These are phyloP conservation scores for Pangasius macronema DNA, from an alignment of 2,797 vertebrate genomes.

Conservation along the genomic window DNA sequence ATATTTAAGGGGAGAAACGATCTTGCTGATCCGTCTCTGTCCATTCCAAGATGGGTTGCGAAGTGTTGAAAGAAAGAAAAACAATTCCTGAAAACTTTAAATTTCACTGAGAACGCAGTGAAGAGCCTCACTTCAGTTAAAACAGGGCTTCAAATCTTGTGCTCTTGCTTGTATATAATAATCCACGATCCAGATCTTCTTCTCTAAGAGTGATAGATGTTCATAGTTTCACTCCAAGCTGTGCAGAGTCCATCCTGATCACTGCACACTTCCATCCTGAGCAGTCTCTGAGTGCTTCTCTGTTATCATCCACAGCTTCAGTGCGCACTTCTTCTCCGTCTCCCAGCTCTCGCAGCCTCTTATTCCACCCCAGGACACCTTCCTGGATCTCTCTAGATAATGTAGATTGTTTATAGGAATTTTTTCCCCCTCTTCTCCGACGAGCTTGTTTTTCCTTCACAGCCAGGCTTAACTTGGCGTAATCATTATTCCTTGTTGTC, in stretches of 20 bases:
- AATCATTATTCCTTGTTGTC: conserved; percentile 70
- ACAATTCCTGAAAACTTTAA: not conserved
- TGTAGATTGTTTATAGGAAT: not conserved
- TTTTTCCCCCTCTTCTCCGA: conserved; percentile 43
- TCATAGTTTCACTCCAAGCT: not conserved
- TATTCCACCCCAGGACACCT: not conserved
- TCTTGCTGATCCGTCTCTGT: conserved; percentile 14
- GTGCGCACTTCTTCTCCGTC: not conserved
- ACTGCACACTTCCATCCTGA: conserved; percentile 44
- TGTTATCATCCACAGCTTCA: not conserved
- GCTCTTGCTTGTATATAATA: not conserved
- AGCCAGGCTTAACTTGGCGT: conserved; percentile 63
- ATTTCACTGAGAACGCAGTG: conserved; percentile 1
- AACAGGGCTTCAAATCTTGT: not conserved
- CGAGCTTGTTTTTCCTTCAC: conserved; percentile 64
- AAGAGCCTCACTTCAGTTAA: not conserved
- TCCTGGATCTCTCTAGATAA: conserved; percentile 18
- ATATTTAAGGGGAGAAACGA: conserved; percentile 32
- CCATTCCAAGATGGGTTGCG: not conserved
- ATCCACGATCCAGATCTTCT: not conserved
- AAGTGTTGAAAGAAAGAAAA: not conserved
- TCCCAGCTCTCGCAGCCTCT: not conserved
- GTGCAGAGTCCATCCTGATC: not conserved
- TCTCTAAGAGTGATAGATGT: not conserved
- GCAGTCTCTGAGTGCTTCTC: not conserved